Base-by-base conservation (phyloP, 1,140 invertebrate species). In the Drosophila nasuta region DNA sequence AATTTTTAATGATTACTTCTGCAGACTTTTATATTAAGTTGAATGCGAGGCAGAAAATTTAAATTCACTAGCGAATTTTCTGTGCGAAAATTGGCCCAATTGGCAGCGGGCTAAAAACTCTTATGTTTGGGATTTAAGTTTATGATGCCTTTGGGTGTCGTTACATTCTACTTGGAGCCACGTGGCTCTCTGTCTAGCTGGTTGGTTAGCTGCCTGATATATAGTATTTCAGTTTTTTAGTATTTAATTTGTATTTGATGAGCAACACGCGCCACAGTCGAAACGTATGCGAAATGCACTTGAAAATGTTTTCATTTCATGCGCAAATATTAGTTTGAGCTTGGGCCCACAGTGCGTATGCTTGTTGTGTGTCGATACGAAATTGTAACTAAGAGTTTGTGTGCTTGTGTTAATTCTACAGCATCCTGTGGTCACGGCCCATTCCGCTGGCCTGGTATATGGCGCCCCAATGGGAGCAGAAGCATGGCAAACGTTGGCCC, bases 401-500 rank as follows among this genome's bases (percentile, higher is more conserved):
- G 35, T 52, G 13, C 58, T 72, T 66, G 38, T 73, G 73, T 78
- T 72, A 43, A 41, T 62, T 79, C 82, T 82, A 11, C 88, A 97
- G 96, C 1, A 93, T 96, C 1, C 93, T 98, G 1, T 99, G 98
- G 98, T 98, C 97, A 87, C 95, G 96, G 43, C 97, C 97, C 0
- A 97, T 98, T 77, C 98, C 98, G 0, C 92, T 99, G 3, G 97
- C 94, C 0, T 99, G 98, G 98, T 99, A 98, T 88, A 98, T 98
- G 88, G 94, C 94, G 0, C 95, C 95, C 0, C 97, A 98, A 92
- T 99, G 97, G 97, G 95, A 97, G 89, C 93, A 95, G 17, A 79
- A 94, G 20, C 95, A 96, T 75, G 97, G 97, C 5, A 92, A 94
- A 3, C 93, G 95, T n/a, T 99, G 97, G 97, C 93, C 97, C 0